Base-by-base conservation (phyloP, 2,797 vertebrate genomes). In the Dermochelys coriacea region DNA sequence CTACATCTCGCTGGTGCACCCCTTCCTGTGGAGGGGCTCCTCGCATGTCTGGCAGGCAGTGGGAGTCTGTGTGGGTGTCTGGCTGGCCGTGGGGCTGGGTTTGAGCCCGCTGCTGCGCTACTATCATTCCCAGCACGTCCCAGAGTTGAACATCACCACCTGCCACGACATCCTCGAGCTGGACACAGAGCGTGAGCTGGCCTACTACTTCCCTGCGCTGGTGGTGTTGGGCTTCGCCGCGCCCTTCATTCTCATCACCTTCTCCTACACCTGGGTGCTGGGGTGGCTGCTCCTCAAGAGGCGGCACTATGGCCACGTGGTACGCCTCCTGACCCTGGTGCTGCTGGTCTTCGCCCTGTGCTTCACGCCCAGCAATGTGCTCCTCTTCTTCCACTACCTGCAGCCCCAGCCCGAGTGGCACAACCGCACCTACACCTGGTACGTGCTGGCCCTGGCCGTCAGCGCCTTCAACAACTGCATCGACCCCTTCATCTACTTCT, bases 401-500 rank as follows among this genome's bases (percentile, higher is more conserved):
- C 61, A 34, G 41, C 25, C 93, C 25, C 54, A 84, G 6, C 34
- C 57, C 0, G 94, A 83, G 1, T 94, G 94, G 84, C 87, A 88
- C 91, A 97, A 96, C 0, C 0, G 18, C 86, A 91, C 94, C 23
- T 97, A 97, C 79, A 0, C 87, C 10, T 87, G 91, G 90, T 97
- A 97, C 0, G 2, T 61, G 3, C 8, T 94, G 52, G 95, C 85
- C 27, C 89, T 98, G 86, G 89, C 79, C 8, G 61, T 98, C 27
- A 84, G 96, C 0, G 91, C 97, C 34, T 94, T 90, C 82, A 98
- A 96, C 86, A 97, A 88, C 92, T 97, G 97, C 89, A 96, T 97
- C 0, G 95, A 97, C 82, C 97, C 97, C 61, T 97, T 98, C 1
- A 1, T 98, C 77, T 98, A 98, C 77, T 96, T 94, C 49, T 98